Conservation (phyloP, 2,113 vertebrate species). For the Microcebus tavaratra region DNA sequence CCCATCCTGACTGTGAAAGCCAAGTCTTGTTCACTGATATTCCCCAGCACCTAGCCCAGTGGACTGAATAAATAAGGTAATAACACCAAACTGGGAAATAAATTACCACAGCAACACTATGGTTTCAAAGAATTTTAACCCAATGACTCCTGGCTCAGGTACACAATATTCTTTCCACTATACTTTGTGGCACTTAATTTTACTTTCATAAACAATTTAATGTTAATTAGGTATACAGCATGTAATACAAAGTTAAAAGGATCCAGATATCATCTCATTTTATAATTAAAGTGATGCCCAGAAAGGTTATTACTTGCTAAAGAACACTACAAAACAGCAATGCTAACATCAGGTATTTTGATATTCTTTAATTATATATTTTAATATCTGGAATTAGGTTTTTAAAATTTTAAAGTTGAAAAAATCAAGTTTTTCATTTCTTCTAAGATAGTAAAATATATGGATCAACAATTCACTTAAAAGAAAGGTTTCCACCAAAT, state of each 20-base stretch:
- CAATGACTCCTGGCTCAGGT: background rate
- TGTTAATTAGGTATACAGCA: conserved; percentile 15
- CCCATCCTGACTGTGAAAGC: background rate
- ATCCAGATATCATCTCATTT: conserved; percentile 34
- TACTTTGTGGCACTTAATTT: conserved; percentile 29
- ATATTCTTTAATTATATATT: conserved; percentile 39
- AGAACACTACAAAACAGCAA: conserved; percentile 21
- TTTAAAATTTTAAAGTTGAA: conserved; percentile 6
- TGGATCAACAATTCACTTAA: conserved; percentile 37
- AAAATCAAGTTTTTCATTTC: conserved; percentile 10
- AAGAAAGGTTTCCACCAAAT: conserved; percentile 42
- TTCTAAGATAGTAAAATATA: conserved; percentile 5
- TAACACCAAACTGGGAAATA: background rate
- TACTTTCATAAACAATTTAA: conserved; percentile 47
- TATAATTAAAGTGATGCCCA: conserved; percentile 46
- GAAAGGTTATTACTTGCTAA: conserved; percentile 8
- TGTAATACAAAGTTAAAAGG: background rate
- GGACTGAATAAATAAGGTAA: background rate
- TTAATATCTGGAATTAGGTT: conserved; percentile 13
- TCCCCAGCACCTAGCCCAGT: background rate
- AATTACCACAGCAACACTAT: background rate
- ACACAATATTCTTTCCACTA: background rate
- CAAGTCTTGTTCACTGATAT: background rate
- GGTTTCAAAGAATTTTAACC: background rate
- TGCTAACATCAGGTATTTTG: background rate